A percentile compares a stretch with the other conserved stretches of the same genome.
Conservation (phyloP, 2,888 invertebrate species). For the Agrilus mali region DNA sequence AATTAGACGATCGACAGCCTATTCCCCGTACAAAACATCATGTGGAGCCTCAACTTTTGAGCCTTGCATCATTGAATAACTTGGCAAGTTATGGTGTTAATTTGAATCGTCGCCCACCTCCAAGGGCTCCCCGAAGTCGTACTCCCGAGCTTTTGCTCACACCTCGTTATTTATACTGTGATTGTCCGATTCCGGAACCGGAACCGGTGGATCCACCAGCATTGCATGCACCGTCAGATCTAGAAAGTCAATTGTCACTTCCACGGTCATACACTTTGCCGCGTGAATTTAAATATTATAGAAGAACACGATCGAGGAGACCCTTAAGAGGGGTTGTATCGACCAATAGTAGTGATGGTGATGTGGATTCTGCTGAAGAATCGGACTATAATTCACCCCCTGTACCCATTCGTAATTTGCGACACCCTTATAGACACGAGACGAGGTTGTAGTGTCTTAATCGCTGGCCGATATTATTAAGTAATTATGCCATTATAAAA, state of each 20-base stretch:
- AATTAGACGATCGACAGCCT: conserved; percentile 45
- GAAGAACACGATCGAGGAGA: conserved; percentile 42
- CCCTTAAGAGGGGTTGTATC: conserved; percentile 61
- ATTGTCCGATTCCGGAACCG: conserved; percentile 32
- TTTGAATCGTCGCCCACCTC: conserved; percentile 27
- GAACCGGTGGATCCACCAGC: conserved; percentile 26
- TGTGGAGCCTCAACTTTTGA: conserved; percentile 44
- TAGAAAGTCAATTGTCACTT: conserved; percentile 68
- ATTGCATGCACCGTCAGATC: conserved; percentile 44
- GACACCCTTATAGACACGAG: conserved; percentile 43
- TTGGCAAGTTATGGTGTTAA: conserved; percentile 32
- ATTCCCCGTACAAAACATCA: conserved; percentile 58
- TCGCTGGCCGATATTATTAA: not conserved
- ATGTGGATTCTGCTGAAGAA: conserved; percentile 67
- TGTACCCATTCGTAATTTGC: conserved; percentile 29
- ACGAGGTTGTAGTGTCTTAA: conserved; percentile 38
- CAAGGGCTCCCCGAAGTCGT: conserved; percentile 41
- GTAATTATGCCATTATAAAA: too few relatives aligned
- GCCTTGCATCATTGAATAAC: conserved; percentile 33
- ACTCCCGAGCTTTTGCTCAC: conserved; percentile 70
- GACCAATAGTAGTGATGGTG: conserved; percentile 79
- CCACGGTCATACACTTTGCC: conserved; percentile 78
- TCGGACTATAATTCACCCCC: conserved; percentile 32
- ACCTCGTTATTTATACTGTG: conserved; percentile 54
- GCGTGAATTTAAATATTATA: conserved; percentile 72